Evolutionary conservation across 2,113 vertebrate genomes (phyloP).

Genomic region (Puffinus mauretanicus): DNA sequence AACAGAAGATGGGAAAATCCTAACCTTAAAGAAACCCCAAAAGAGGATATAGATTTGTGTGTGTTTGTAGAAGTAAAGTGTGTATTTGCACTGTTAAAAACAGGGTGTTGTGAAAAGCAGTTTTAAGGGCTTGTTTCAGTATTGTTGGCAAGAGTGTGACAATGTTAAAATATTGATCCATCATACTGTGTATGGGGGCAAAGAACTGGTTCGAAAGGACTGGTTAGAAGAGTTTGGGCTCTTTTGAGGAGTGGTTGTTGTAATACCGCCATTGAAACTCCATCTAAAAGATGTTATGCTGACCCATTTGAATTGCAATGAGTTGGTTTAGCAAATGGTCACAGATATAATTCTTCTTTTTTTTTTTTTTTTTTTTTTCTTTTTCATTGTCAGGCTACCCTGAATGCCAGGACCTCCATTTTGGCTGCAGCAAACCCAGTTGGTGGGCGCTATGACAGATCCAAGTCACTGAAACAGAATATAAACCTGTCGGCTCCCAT

Average conservation of each 20-base stretch:
- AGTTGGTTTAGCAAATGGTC: neutral
- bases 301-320: neutral
- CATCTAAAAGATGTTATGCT: neutral
- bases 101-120: neutral
- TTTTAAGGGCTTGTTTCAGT: neutral
- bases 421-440: slow-evolving; percentile 96
- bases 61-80: neutral
- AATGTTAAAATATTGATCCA: neutral
- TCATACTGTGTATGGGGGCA: neutral
- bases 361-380: neutral
- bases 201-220: neutral
- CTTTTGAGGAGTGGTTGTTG: neutral
- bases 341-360: accelerated
- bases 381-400: slow-evolving; percentile 83
- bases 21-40: neutral
- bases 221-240: neutral
- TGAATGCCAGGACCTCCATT: slow-evolving; percentile 97
- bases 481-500: slow-evolving; percentile 93
- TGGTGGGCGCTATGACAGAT: slow-evolving; percentile 90
- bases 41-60: neutral
- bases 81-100: neutral
- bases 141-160: neutral
- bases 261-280: neutral
- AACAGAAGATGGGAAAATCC: neutral
- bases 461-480: slow-evolving; percentile 98